A percentile compares a stretch with the other conserved stretches of the same genome.
Evolutionary conservation across 2,888 invertebrate genomes (phyloP).

Genomic region (Drosophila barbarae): DNA sequence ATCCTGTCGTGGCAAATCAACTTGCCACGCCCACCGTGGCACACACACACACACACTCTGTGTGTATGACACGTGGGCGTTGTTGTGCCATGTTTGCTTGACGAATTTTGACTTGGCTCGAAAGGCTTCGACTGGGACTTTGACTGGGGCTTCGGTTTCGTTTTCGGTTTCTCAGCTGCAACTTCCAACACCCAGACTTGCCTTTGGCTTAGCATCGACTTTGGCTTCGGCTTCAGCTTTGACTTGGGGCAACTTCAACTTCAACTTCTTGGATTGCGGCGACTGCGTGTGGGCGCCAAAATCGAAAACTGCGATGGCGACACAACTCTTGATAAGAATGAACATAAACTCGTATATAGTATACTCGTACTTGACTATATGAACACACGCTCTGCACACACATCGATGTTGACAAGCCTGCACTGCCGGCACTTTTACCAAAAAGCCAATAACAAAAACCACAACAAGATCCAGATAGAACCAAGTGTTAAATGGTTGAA

Average conservation of each 20-base stretch:
- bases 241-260: conserved; percentile 25
- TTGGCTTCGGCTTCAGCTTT: not conserved
- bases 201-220: conserved; percentile 3
- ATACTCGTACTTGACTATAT: conserved; percentile 21
- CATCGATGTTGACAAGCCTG: conserved; percentile 67
- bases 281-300: conserved; percentile 70
- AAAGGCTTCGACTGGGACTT: conserved; percentile 9
- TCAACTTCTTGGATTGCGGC: conserved; percentile 22
- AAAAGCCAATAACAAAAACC: conserved; percentile 16
- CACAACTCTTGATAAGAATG: conserved; percentile 70
- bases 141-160: conserved; percentile 5
- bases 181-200: conserved; percentile 21
- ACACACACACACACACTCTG: conserved; percentile 11
- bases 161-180: conserved; percentile 29
- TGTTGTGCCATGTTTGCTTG: conserved; percentile 57
- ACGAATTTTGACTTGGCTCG: conserved; percentile 63
- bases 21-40: conserved; percentile 60
- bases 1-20: conserved; percentile 60
- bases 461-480: conserved; percentile 18
- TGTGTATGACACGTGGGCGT: conserved; percentile 60
- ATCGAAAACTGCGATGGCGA: conserved; percentile 56
- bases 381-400: conserved; percentile 22
- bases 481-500: not conserved
- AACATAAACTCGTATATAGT: conserved; percentile 35
- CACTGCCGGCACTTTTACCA: conserved; percentile 48